Percentiles rank a stretch among this genome's conserved stretches.
phyloP scores from a whole-genome alignment of 2,113 vertebrate genomes.

The Thymallus thymallus region DNA sequence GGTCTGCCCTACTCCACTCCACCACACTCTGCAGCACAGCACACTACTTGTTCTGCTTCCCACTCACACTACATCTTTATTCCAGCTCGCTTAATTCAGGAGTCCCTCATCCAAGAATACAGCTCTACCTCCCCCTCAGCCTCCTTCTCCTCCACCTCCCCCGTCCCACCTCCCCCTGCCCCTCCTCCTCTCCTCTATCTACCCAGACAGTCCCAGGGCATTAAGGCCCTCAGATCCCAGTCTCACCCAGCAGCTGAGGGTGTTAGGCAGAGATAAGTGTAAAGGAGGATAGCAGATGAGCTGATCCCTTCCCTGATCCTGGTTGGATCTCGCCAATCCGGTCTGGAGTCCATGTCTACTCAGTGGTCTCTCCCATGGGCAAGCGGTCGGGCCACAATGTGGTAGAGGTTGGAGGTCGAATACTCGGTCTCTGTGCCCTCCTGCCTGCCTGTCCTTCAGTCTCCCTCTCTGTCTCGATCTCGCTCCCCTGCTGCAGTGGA shows the following conservation, averaged over 20 bases:
- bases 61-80: constrained; percentile 82
- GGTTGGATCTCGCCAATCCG: constrained; percentile 19
- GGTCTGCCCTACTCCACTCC: constrained; percentile 47
- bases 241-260: constrained; percentile 49
- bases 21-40: constrained; percentile 65
- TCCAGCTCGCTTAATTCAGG: constrained; percentile 71
- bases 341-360: constrained; percentile 31
- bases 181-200: constrained; percentile 37
- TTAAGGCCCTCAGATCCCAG: constrained; percentile 50
- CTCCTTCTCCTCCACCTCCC: constrained; percentile 16
- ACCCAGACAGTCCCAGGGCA: constrained; percentile 58
- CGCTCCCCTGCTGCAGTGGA: constrained; percentile 43
- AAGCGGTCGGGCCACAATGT: background rate
- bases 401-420: constrained; percentile 8
- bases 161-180: constrained; percentile 4
- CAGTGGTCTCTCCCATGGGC: background rate
- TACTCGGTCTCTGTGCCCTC: background rate
- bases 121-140: constrained; percentile 40
- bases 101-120: constrained; percentile 75
- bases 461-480: constrained; percentile 21
- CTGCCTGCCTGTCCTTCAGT: background rate
- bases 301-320: constrained; percentile 8
- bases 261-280: background rate
- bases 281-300: constrained; percentile 5
- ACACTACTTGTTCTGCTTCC: constrained; percentile 71